Percentiles rank a stretch among this genome's conserved stretches.
Conservation (phyloP, 2,797 vertebrate species). For the Toxotes lorentzi region DNA sequence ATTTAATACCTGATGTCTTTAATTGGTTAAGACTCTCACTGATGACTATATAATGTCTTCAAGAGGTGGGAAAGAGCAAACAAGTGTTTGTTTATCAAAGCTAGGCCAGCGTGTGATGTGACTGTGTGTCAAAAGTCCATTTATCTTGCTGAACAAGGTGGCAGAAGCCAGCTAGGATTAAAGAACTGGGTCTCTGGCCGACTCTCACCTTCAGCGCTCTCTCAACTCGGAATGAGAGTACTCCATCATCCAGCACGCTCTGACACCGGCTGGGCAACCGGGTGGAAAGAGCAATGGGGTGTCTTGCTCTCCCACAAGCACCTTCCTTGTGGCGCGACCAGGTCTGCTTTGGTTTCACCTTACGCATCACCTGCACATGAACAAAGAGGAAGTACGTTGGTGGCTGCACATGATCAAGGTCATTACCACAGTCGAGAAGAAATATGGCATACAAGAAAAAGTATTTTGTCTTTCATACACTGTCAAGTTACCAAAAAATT, state of each 20-base stretch:
- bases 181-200: conserved; percentile 79
- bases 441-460: not conserved
- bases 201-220: conserved; percentile 83
- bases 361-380: conserved; percentile 52
- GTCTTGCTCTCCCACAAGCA: conserved; percentile 65
- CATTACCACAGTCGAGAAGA: conserved; percentile 22
- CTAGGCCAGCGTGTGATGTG: conserved; percentile 57
- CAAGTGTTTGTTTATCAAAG: conserved; percentile 73
- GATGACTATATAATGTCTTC: conserved; percentile 13
- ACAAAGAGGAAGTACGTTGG: conserved; percentile 57
- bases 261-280: conserved; percentile 74
- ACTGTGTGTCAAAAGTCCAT: conserved; percentile 81
- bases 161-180: conserved; percentile 77
- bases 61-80: conserved; percentile 51
- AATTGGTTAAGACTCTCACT: conserved; percentile 11
- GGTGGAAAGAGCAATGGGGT: conserved; percentile 82
- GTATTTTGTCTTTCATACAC: conserved; percentile 3
- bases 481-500: not conserved
- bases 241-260: conserved; percentile 80
- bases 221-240: conserved; percentile 83
- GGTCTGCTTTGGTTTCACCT: conserved; percentile 70
- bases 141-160: conserved; percentile 82
- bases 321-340: conserved; percentile 61
- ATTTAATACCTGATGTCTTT: not conserved
- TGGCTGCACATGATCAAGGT: conserved; percentile 52